Evolutionary conservation across 2,113 vertebrate genomes (phyloP), one percentile per base, ranked within the genome.

Genomic region (Polyodon spathula): DNA sequence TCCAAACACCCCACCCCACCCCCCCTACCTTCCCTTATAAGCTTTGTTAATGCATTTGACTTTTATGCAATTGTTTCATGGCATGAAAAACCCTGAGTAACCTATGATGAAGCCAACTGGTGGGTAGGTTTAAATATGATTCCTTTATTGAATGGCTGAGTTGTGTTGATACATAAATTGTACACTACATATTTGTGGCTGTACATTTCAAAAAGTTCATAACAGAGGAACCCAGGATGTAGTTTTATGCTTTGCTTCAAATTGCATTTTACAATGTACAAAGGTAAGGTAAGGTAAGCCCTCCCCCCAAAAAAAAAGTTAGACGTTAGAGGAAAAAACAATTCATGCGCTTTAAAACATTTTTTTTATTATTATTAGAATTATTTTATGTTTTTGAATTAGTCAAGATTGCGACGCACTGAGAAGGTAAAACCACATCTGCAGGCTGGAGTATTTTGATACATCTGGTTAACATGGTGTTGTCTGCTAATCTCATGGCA

Each of bases 261-360:
- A n/a, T n/a, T n/a, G n/a, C n/a, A n/a, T n/a, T 75, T 68, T 81
- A 77, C 85, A 76, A 81, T 84, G 81, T 86, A 84, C 82, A 87
- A 56, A 78, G 76, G 81, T 82, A 87, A 86, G 83, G 77, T 70
- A 68, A 71, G 79, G 75, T n/a, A n/a, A n/a, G n/a, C n/a, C n/a
- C n/a, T n/a, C n/a, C n/a, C n/a, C n/a, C n/a, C 72, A 69, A 63
- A 72, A 73, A 66, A 79, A 78, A 70, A 65, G n/a, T n/a, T n/a
- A n/a, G n/a, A n/a, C n/a, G n/a, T n/a, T n/a, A n/a, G 79, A 52
- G 56, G 72, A 77, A 74, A 76, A 78, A 70, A 81, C 73, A 80
- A 86, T 80, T 78, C 91, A 93, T 95, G 92, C 93, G 92, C 80
- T 78, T 82, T 79, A 82, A 89, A 87, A 85, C 76, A 78, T 82